These are phyloP conservation scores for Pleuronectes platessa DNA, from an alignment of 2,113 vertebrate species.

Conservation along the genomic window DNA sequence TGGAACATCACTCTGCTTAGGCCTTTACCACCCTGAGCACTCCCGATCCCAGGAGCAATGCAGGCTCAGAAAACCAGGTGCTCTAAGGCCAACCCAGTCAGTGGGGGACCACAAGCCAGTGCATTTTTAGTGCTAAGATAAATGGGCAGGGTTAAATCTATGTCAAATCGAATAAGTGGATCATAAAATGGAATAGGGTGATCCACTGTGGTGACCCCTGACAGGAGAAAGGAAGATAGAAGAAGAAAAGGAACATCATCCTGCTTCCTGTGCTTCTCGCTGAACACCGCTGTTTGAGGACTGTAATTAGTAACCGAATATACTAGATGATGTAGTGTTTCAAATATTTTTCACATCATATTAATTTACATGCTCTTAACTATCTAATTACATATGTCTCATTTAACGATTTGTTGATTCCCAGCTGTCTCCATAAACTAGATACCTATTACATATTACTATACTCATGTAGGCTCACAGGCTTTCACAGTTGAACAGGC, in stretches of 20 bases:
- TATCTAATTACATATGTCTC: background rate
- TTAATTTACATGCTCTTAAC: background rate
- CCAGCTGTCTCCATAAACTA: background rate
- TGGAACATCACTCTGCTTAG: background rate
- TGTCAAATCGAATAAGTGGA: background rate
- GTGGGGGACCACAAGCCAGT: background rate
- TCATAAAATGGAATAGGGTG: background rate
- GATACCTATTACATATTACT: background rate
- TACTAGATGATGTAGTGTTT: background rate
- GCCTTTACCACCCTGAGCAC: background rate
- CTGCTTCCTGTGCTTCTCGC: background rate
- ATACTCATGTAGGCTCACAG: background rate
- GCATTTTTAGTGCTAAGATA: background rate
- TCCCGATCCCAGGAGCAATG: too few species aligned
- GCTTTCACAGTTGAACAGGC: background rate
- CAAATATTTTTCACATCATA: background rate
- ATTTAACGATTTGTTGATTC: background rate
- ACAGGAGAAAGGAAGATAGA: background rate
- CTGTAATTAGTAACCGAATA: background rate
- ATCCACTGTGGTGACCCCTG: background rate
- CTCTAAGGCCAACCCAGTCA: background rate
- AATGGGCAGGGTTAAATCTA: background rate
- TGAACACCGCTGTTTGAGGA: background rate
- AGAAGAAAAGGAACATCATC: background rate
- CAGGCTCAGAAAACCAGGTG: too few species aligned